Percentiles rank a stretch among this genome's conserved stretches.
phyloP scores from a whole-genome alignment of 2,113 vertebrate genomes.

The Apteryx mantelli region DNA sequence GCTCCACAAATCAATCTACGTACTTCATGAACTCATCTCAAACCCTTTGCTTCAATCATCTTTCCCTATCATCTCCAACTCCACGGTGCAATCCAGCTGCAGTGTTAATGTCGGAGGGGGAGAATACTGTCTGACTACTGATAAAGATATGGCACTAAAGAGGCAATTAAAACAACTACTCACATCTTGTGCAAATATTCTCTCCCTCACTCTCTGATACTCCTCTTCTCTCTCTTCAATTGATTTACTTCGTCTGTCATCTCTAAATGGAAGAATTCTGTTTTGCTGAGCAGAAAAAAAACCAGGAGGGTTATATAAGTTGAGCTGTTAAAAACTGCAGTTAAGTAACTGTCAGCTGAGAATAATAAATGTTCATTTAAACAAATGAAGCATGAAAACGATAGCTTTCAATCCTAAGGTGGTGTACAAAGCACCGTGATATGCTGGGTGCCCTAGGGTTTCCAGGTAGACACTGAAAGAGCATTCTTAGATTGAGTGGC shows the following conservation, averaged over 20 bases:
- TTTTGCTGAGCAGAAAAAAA: slow-evolving; percentile 87
- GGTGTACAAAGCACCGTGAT: not conserved
- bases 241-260: slow-evolving; percentile 93
- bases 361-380: slow-evolving; percentile 75
- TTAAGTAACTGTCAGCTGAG: slow-evolving; percentile 77
- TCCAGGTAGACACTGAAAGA: not conserved
- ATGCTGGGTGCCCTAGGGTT: not conserved
- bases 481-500: not conserved
- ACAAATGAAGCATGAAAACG: slow-evolving; percentile 61
- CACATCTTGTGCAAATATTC: slow-evolving; percentile 97
- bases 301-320: slow-evolving; percentile 83
- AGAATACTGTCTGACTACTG: slow-evolving; percentile 63
- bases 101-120: not conserved
- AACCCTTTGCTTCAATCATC: not conserved
- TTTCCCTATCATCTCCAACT: slow-evolving; percentile 32
- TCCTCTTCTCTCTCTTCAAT: slow-evolving; percentile 98
- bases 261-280: slow-evolving; percentile 89
- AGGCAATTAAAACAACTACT: slow-evolving; percentile 88
- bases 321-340: slow-evolving; percentile 73
- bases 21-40: not conserved
- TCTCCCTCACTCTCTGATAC: slow-evolving; percentile 93
- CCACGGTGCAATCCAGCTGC: slow-evolving; percentile 17
- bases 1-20: slow-evolving; percentile 10
- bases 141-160: slow-evolving; percentile 73
- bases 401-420: slow-evolving; percentile 10